Base-by-base conservation (phyloP, 2,888 invertebrate genomes). In the Augochlorella aurata region DNA sequence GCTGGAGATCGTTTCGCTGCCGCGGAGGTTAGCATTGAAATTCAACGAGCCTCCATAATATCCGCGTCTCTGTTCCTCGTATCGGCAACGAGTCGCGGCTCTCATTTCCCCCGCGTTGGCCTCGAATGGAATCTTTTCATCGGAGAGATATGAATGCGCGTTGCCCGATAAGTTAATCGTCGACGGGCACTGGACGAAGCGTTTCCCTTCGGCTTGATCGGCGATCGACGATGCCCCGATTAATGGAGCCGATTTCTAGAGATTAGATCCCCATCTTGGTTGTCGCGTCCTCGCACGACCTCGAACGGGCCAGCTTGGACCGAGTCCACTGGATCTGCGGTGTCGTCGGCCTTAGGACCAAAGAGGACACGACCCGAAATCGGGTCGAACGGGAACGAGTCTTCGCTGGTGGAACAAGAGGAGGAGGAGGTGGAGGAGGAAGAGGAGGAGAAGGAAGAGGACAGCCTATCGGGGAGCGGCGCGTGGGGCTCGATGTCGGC, bases 61-160 rank as follows among this genome's bases (percentile, higher is more conserved):
- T 73, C 45, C 16, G 2, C 50, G 21, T 63, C 49, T 71, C 38
- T 24, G 10, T 49, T 47, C 49, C 66, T 72, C 54, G 5, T 58
- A 58, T 58, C 58, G 29, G 16, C 58, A 29, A 29, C 58, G 24
- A 29, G 50, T 50, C 50, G 29, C 38, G 38, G 16, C 29, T 76
- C 50, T 58, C 44, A 50, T 24, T 54, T 68, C 63, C 38, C 58
- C 38, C 54, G 44, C 14, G 38, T 45, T 82, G 79, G 74, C 79
- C 73, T 72, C 70, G 61, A 82, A 73, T 70, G 82, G 82, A 82
- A 80, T 80, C 80, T 82, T 82, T 82, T 82, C 58, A 54, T 69
- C 63, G 1, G 24, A 67, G 45, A 74, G 83, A 73, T 85, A 85
- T 72, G 76, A 69, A 68, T 73, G 77, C 67, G n/a, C 76, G 44